Evolutionary conservation across 1,140 invertebrate species (phyloP).

Genomic region (Penaeus vannamei): DNA sequence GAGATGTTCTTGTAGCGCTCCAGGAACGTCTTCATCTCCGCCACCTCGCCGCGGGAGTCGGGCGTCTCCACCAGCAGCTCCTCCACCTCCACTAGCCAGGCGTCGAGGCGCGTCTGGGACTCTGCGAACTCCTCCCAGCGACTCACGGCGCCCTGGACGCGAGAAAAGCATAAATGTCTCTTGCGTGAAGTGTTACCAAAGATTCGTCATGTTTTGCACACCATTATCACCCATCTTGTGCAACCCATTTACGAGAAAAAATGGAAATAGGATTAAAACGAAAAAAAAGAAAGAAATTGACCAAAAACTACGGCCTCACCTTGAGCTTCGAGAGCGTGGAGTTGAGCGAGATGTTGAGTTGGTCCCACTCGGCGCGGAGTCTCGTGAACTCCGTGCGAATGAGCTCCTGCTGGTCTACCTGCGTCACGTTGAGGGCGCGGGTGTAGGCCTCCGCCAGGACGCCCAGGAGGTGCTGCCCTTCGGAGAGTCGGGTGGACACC

Average conservation of each 20-base stretch:
- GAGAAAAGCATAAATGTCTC: not conserved
- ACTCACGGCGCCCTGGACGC: conserved; percentile 47
- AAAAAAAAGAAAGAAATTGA: not conserved
- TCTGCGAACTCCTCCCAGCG: conserved; percentile 83
- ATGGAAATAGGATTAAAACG: not conserved
- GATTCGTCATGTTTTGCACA: not conserved
- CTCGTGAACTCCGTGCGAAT: conserved; percentile 82
- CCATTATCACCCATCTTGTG: not conserved
- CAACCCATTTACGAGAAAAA: not conserved
- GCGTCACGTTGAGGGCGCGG: conserved; percentile 85
- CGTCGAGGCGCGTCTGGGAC: conserved; percentile 68
- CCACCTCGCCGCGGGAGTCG: conserved; percentile 84
- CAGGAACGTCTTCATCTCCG: conserved; percentile 90
- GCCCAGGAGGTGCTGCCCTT: conserved; percentile 88
- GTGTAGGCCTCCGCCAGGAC: conserved; percentile 86
- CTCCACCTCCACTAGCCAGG: conserved; percentile 69
- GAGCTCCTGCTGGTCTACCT: conserved; percentile 84
- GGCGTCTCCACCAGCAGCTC: conserved; percentile 77
- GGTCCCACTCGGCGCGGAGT: conserved; percentile 86
- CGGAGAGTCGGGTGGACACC: conserved; percentile 83
- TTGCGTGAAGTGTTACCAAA: too few species aligned
- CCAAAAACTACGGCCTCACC: conserved; percentile 20
- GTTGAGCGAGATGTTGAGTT: conserved; percentile 82
- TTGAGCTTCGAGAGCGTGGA: conserved; percentile 68
- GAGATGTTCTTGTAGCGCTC: conserved; percentile 86